Base-by-base conservation (phyloP, 2,888 invertebrate genomes). In the Pegoplata infirma region DNA sequence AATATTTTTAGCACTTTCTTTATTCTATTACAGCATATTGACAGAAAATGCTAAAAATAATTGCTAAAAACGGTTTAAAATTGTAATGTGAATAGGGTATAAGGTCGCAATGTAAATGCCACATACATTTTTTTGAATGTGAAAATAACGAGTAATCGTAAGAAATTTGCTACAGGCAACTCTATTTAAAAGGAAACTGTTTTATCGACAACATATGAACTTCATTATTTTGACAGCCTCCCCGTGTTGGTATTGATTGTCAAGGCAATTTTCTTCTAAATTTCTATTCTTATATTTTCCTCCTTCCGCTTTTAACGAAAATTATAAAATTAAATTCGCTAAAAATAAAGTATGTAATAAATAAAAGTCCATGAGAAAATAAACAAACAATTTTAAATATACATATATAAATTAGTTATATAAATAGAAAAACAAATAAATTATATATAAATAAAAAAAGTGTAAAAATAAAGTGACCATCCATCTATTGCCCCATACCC, bases 291-390 rank as follows among this genome's bases (percentile, higher is more conserved):
- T 49, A n/a, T 59, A n/a, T 71, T 67, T 71, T 53, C 58, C 3
- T 73, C 25, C 56, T 77, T 56, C 63, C 56, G 28, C 40, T 72
- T 47, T 59, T 3, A 61, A 67, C 36, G 55, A 72, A 66, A 12
- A 56, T 1, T 19, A n/a, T n/a, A n/a, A n/a, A n/a, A 28, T 16
- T 14, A 28, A 68, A 36, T 51, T 21, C 1, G 28, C 7, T 19
- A 64, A 56, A 69, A 28, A 44, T 49, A 51, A 17, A 64, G 53
- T 64, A 44, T 36, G 36, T 36, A 49, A 68, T 58, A 51, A 55
- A 64, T 56, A 78, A 78, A 69, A 73, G 64, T 75, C 61, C 55
- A 59, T 66, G 69, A 67, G 59, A 17, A 46, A 61, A 64, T 17
- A 36, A 67, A 17, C 25, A 56, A 69, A 68, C 28, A 68, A 66